These are phyloP conservation scores for Drosophila anomalata DNA, from an alignment of 2,888 invertebrate genomes.

Conservation along the genomic window DNA sequence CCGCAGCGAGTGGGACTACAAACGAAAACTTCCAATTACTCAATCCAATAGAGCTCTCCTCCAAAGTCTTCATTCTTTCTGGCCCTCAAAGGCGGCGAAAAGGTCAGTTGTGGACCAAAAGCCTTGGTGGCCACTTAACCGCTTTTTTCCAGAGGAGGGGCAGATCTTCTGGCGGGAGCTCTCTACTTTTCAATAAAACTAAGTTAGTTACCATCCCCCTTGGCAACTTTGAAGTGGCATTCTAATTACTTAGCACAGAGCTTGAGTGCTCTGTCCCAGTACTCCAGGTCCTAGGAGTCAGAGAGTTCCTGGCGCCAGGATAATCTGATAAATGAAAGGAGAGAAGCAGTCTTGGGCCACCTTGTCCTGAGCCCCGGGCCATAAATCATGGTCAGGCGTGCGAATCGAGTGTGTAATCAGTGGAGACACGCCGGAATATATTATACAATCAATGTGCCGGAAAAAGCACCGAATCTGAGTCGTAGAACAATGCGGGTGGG, in stretches of 20 bases:
- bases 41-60: not conserved
- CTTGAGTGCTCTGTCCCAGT: not conserved
- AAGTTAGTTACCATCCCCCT: conserved; percentile 8
- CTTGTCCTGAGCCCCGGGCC: conserved; percentile 5
- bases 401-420: conserved; percentile 21
- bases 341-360: not conserved
- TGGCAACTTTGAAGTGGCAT: conserved; percentile 31
- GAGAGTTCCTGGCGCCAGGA: not conserved
- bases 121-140: conserved; percentile 7
- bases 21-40: conserved; percentile 19
- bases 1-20: conserved; percentile 20
- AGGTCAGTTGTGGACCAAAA: not conserved
- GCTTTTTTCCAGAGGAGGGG: not conserved
- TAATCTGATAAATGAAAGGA: conserved; percentile 11
- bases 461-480: conserved; percentile 8
- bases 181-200: conserved; percentile 26
- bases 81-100: not conserved
- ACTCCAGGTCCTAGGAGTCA: not conserved
- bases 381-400: conserved; percentile 27
- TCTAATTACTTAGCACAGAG: conserved; percentile 16
- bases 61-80: not conserved
- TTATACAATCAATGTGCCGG: conserved; percentile 32
- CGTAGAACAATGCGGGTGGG: conserved; percentile 28
- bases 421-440: conserved; percentile 20
- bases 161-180: not conserved